Conservation (phyloP, 2,113 vertebrate genomes). For the Laticauda laticaudata region DNA sequence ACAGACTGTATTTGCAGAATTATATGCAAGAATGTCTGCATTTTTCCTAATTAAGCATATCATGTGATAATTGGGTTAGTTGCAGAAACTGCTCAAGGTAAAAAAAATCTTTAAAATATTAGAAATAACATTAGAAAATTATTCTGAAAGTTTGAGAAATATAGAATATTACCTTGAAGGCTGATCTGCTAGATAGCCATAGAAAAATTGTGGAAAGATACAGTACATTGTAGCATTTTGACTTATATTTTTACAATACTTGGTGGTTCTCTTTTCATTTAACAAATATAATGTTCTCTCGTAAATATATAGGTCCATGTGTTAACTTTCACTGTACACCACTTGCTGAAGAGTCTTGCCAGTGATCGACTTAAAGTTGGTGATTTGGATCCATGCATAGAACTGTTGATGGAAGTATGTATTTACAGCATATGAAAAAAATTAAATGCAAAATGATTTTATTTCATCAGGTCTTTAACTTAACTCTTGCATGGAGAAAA, state of each 20-base stretch:
- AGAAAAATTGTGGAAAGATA: not conserved
- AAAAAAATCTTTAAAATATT: not conserved
- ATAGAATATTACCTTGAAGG: not conserved
- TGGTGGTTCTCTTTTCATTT: not conserved
- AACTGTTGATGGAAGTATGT: conserved; percentile 82
- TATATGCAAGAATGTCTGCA: not conserved
- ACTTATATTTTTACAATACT: not conserved
- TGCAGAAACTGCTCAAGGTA: not conserved
- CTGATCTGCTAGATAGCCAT: not conserved
- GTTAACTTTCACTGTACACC: conserved; percentile 89
- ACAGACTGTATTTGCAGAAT: not conserved
- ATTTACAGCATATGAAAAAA: not conserved
- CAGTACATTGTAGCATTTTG: not conserved
- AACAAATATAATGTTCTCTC: not conserved
- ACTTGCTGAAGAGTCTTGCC: conserved; percentile 80
- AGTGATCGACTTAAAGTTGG: conserved; percentile 76
- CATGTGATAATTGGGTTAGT: not conserved
- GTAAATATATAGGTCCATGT: conserved; percentile 83
- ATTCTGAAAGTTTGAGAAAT: too few species aligned
- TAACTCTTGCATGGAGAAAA: not conserved
- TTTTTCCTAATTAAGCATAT: not conserved
- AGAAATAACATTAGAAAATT: not conserved
- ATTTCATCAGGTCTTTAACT: not conserved
- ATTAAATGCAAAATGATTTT: not conserved
- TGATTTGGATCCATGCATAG: conserved; percentile 88